Evolutionary conservation across 2,888 invertebrate species (phyloP).

Genomic region (Dermolepida albohirtum): DNA sequence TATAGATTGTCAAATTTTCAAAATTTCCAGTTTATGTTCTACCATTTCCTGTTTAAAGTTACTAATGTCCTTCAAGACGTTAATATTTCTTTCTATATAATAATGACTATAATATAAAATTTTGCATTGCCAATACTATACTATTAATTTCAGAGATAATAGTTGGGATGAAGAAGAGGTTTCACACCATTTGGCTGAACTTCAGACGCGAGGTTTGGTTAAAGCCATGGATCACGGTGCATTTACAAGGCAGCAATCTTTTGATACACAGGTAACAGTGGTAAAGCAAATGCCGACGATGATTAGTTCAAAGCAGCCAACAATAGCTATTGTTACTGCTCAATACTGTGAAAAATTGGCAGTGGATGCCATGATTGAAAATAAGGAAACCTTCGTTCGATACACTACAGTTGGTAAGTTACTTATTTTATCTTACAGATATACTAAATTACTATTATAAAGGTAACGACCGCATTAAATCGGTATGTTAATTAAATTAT

Average conservation of each 20-base stretch:
- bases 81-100: too few relatives aligned
- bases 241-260: conserved; percentile 88
- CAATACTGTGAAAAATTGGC: conserved; percentile 98
- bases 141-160: conserved; percentile 70
- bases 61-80: too few relatives aligned
- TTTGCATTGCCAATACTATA: background rate
- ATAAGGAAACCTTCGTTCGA: conserved; percentile 95
- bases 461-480: too few relatives aligned
- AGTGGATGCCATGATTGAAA: conserved; percentile 97
- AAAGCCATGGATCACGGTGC: conserved; percentile 86
- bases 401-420: conserved; percentile 95
- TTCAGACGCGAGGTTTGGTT: conserved; percentile 86
- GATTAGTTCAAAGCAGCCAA: conserved; percentile 90
- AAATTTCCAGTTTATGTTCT: too few relatives aligned
- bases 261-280: conserved; percentile 83
- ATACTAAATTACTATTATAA: background rate
- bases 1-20: too few relatives aligned
- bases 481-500: too few relatives aligned
- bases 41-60: too few relatives aligned
- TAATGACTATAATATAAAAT: background rate
- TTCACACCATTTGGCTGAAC: conserved; percentile 77
- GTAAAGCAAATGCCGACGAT: conserved; percentile 96
- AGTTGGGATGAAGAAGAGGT: conserved; percentile 86
- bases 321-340: conserved; percentile 97
- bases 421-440: background rate